Evolutionary conservation across 2,888 invertebrate species (phyloP).

Genomic region (Sympetrum striolatum): DNA sequence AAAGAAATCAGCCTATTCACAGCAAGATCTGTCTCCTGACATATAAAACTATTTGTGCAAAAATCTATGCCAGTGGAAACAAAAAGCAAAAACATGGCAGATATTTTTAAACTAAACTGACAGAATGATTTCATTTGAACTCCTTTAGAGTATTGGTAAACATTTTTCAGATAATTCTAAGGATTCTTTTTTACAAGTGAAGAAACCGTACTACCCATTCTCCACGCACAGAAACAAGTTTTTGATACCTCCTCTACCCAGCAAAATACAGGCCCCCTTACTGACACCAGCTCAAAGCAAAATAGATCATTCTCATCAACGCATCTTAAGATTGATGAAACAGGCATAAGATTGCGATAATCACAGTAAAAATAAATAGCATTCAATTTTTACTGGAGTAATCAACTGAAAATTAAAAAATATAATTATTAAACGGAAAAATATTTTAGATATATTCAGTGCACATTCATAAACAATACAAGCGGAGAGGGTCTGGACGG

Average conservation of each 20-base stretch:
- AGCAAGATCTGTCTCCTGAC: neutral
- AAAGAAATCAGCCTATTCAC: constrained; percentile 24
- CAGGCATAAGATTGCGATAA: neutral
- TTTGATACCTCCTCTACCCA: neutral
- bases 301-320: neutral
- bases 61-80: neutral
- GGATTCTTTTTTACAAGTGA: neutral
- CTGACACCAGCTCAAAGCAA: neutral
- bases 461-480: neutral
- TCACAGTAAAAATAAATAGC: too few relatives aligned
- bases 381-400: neutral
- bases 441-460: neutral
- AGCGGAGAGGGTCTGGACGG: constrained; percentile 32
- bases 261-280: neutral
- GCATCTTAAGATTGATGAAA: neutral
- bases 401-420: neutral
- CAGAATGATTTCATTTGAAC: neutral
- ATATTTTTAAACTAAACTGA: neutral
- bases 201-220: constrained; percentile 26
- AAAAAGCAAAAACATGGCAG: neutral
- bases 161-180: neutral
- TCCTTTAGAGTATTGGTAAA: neutral
- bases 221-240: neutral
- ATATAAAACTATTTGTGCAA: constrained; percentile 12
- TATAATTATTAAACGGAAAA: neutral